phyloP scores from a whole-genome alignment of 2,888 invertebrate genomes.

The Bimastos eiseni region DNA sequence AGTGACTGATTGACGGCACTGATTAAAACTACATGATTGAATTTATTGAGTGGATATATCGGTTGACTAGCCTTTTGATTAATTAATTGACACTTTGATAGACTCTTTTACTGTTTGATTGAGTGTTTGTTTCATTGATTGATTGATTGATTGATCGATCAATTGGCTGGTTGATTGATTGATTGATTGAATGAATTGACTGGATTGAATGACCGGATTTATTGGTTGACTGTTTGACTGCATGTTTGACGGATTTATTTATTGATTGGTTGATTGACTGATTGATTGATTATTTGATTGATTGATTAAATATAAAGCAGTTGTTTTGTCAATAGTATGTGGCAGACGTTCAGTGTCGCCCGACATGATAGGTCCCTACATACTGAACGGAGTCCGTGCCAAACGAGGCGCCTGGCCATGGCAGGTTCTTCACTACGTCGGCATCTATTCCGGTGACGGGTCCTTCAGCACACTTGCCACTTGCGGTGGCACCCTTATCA shows the following conservation, averaged over 20 bases:
- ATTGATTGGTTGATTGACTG: neutral
- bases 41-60: too few species aligned
- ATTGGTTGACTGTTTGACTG: neutral
- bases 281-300: neutral
- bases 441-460: neutral
- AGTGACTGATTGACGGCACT: too few species aligned
- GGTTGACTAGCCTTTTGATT: too few species aligned
- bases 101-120: too few species aligned
- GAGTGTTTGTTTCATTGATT: too few species aligned
- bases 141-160: too few species aligned
- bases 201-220: neutral
- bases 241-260: too few species aligned
- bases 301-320: neutral
- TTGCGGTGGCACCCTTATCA: conserved; percentile 24
- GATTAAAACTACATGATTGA: too few species aligned
- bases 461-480: neutral
- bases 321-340: conserved; percentile 14
- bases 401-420: conserved; percentile 29
- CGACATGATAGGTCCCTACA: conserved; percentile 9
- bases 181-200: too few species aligned
- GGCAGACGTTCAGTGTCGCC: conserved; percentile 20
- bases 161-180: too few species aligned
- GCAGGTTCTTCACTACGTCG: neutral
- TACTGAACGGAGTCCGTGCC: conserved; percentile 25
- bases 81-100: too few species aligned